Evolutionary conservation across 2,888 invertebrate genomes (phyloP), one percentile per base, ranked within the genome.

Genomic region (Caenorhabditis sinica): DNA sequence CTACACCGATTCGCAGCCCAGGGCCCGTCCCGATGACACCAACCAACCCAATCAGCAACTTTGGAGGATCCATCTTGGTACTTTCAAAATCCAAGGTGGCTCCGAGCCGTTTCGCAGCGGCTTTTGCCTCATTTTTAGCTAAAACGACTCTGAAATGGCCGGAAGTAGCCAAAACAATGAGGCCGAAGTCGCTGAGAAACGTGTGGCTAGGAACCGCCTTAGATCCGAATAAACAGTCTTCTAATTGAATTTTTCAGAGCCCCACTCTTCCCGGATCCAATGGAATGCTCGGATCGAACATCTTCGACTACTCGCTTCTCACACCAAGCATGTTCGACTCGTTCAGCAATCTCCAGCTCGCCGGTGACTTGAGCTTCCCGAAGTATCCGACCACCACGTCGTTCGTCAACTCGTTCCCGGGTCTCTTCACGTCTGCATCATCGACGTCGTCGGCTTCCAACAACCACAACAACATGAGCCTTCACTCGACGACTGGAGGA

Each of bases 351-450:
- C 66, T 86, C n/a, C 72, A 81, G 45, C n/a, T 86, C 45, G 36
- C 71, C 3, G 60, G 72, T 28, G 81, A 86, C 68, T 74, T 83
- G 43, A 17, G 72, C 4, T 80, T 81, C 74, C 83, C 82, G 45
- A 82, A 83, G 28, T 86, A 86, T 36, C 86, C 86, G 45, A 86
- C 86, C 1, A 82, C 86, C 17, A 86, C 86, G 8, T 84, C 86
- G 9, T 77, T 84, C 51, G 82, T 86, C 63, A 84, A 86, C 53
- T 84, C 86, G 60, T 84, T 84, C 82, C 86, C 86, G n/a, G 72
- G 73, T 49, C 77, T 86, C n/a, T 86, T 86, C 71, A 56, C 25
- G 2, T 28, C 56, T 28, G 11, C 56, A 1, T 25, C 56, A 15
- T 58, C 73, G 2, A 71, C 81, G 9, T 30, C 72, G 8, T 66